phyloP scores from a whole-genome alignment of 2,888 invertebrate genomes.

The Brachyopa scutellaris region DNA sequence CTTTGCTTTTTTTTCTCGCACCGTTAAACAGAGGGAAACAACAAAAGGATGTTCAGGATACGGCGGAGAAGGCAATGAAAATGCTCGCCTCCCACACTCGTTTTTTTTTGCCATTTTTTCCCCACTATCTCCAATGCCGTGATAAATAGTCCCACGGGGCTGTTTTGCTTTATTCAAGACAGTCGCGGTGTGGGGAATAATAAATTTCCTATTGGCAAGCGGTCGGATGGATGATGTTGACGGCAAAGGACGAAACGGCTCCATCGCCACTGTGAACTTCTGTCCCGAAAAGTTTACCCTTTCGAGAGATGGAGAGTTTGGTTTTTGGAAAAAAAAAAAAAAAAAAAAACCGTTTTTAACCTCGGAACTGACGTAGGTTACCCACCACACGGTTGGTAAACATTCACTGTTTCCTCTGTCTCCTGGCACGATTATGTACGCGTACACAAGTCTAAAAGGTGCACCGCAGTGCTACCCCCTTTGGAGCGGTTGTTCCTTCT shows the following conservation, averaged over 20 bases:
- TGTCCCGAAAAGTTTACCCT: slow-evolving; percentile 31
- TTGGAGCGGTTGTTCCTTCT: background rate
- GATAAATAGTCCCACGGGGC: slow-evolving; percentile 55
- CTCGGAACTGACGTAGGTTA: slow-evolving; percentile 9
- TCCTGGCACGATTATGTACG: slow-evolving; percentile 6
- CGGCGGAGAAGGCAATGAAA: background rate
- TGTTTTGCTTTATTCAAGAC: slow-evolving; percentile 39
- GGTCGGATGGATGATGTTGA: slow-evolving; percentile 24
- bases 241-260: slow-evolving; percentile 18
- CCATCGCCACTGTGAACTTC: slow-evolving; percentile 1
- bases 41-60: slow-evolving; percentile 30
- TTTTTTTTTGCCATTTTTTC: background rate
- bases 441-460: slow-evolving; percentile 26
- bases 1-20: slow-evolving; percentile 7
- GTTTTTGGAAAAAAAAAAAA: background rate
- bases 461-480: background rate
- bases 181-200: slow-evolving; percentile 20
- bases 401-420: slow-evolving; percentile 21
- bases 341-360: slow-evolving; percentile 1
- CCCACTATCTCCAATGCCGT: slow-evolving; percentile 21
- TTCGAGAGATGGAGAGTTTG: background rate
- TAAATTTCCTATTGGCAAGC: slow-evolving; percentile 46
- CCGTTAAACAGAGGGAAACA: slow-evolving; percentile 1
- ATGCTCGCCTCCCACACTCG: background rate
- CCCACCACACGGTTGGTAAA: slow-evolving; percentile 7